Percentiles rank a stretch among this genome's conserved stretches.
Evolutionary conservation across 2,888 invertebrate genomes (phyloP).

Genomic region (Agrilus mali): DNA sequence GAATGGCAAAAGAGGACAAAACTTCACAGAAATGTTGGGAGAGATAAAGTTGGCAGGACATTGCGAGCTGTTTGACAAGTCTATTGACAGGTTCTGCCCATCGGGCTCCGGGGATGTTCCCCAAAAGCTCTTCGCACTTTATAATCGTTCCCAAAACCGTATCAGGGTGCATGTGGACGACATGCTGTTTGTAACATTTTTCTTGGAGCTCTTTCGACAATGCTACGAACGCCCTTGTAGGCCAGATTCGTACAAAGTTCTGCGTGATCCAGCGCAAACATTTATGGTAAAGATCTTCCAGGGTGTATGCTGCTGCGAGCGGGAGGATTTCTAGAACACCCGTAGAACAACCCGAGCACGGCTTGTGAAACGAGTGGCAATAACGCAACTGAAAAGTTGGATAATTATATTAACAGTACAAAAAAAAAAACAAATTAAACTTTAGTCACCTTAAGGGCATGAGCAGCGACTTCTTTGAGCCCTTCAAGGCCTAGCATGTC

Average conservation of each 20-base stretch:
- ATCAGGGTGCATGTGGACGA: constrained; percentile 65
- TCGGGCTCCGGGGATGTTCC: constrained; percentile 57
- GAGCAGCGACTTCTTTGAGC: constrained; percentile 81
- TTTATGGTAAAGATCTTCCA: constrained; percentile 78
- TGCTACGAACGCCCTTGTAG: constrained; percentile 77
- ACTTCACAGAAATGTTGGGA: constrained; percentile 68
- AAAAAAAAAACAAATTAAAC: no score
- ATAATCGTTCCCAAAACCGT: constrained; percentile 73
- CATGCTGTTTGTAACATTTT: constrained; percentile 72
- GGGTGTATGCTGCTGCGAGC: constrained; percentile 69
- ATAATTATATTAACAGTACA: no score
- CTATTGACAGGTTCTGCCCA: constrained; percentile 75
- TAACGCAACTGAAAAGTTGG: constrained; percentile 37
- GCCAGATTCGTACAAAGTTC: constrained; percentile 82
- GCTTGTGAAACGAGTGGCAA: constrained; percentile 92
- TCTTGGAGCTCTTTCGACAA: constrained; percentile 71
- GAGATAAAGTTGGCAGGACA: constrained; percentile 67
- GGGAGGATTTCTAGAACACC: constrained; percentile 82
- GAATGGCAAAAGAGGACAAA: constrained; percentile 45
- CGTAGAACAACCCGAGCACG: constrained; percentile 76
- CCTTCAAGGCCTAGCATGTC: constrained; percentile 86
- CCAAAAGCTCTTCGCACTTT: constrained; percentile 70
- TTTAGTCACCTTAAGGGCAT: constrained; percentile 64
- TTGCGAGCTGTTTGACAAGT: constrained; percentile 66
- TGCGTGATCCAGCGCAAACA: constrained; percentile 80